Conservation (phyloP, 2,888 invertebrate species). For the Laspeyria flexula region DNA sequence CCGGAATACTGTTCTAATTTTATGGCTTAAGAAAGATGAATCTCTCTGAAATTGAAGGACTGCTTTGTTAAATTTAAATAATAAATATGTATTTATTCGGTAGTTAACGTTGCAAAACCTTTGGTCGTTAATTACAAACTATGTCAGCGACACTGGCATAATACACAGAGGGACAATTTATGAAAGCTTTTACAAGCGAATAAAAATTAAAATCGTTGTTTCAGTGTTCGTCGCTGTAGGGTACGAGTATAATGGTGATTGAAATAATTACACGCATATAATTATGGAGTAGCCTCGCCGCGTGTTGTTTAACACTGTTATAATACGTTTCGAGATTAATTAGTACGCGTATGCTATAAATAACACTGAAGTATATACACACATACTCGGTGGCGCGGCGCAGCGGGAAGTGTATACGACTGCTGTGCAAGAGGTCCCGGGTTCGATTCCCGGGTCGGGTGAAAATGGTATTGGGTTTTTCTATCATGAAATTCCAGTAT, state of each 20-base stretch:
- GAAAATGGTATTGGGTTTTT: too few species aligned
- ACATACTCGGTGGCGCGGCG: too few species aligned
- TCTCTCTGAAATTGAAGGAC: conserved; percentile 5
- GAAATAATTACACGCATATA: conserved; percentile 10
- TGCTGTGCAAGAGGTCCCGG: too few species aligned
- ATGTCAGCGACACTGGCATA: conserved; percentile 6
- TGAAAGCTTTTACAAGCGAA: conserved; percentile 1
- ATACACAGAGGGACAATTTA: conserved; percentile 5
- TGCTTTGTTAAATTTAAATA: conserved; percentile 3
- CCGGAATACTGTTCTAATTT: conserved; percentile 11
- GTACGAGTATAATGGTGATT: not conserved
- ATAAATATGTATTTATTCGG: not conserved
- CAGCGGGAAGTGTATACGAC: too few species aligned
- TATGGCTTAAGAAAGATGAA: conserved; percentile 4
- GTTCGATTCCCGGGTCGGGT: too few species aligned
- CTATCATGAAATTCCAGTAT: too few species aligned
- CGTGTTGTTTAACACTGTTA: not conserved
- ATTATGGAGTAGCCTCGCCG: not conserved
- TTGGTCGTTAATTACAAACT: conserved; percentile 11
- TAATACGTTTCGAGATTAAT: conserved; percentile 16
- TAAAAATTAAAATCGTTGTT: conserved; percentile 9
- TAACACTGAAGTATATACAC: too few species aligned
- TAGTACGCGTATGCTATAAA: not conserved
- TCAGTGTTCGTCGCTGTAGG: not conserved
- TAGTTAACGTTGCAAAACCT: conserved; percentile 11